A percentile compares a stretch with the other conserved stretches of the same genome.
These are phyloP conservation scores for Lasioglossum calceatum DNA, from an alignment of 2,888 invertebrate species.

Conservation along the genomic window DNA sequence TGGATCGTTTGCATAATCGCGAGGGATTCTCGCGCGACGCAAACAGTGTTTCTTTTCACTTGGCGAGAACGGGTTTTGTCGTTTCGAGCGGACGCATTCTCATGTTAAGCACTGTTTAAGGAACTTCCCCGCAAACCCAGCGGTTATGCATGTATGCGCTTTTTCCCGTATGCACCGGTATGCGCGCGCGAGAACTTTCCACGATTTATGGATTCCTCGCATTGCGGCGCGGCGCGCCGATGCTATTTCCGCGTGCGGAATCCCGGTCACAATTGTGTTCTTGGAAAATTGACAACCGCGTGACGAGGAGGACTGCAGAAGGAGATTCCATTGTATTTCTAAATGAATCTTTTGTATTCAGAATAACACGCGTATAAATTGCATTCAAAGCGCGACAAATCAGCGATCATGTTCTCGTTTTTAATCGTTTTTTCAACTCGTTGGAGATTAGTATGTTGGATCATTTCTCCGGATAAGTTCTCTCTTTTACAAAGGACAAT, in stretches of 20 bases:
- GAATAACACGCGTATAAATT: not conserved
- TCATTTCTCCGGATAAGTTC: not conserved
- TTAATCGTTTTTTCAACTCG: not conserved
- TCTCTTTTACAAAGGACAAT: not conserved
- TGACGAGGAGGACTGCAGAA: not conserved
- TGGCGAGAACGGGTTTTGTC: not conserved
- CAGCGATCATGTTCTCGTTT: not conserved
- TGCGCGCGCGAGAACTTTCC: not conserved
- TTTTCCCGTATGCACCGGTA: not conserved
- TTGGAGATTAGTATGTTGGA: too few species aligned
- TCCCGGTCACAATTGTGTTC: not conserved
- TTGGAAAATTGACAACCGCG: not conserved
- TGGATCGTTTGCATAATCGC: constrained; percentile 70
- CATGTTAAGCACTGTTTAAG: constrained; percentile 23
- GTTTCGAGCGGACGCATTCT: constrained; percentile 20
- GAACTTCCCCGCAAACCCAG: not conserved
- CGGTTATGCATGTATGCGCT: not conserved
- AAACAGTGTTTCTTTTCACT: constrained; percentile 51
- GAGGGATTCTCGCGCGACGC: constrained; percentile 44
- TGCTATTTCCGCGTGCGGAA: not conserved
- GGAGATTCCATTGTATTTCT: not conserved
- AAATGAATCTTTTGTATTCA: not conserved
- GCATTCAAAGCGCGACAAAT: not conserved
- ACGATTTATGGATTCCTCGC: not conserved
- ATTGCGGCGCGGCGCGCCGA: not conserved